Conservation (phyloP, 64 coral and sea anemone species). For the Anthopleura sola region DNA sequence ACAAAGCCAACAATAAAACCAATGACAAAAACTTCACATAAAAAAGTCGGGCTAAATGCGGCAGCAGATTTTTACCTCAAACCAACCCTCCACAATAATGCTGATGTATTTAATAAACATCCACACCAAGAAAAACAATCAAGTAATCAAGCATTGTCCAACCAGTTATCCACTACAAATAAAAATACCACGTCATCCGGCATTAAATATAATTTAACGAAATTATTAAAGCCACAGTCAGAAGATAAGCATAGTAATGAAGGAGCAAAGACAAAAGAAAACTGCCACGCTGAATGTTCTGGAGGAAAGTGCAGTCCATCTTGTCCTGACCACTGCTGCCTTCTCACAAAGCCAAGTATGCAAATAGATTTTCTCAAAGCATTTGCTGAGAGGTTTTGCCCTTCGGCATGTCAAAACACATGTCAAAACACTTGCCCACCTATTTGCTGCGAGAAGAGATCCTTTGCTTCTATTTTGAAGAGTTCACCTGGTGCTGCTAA, state of each 20-base stretch:
- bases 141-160: not conserved
- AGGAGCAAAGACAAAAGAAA: not conserved
- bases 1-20: constrained; percentile 15
- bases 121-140: not conserved
- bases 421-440: constrained; percentile 77
- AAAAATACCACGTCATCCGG: not conserved
- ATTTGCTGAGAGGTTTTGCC: constrained; percentile 69
- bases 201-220: not conserved
- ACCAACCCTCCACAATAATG: not conserved
- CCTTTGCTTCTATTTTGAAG: constrained; percentile 13
- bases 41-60: not conserved
- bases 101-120: constrained; percentile 2
- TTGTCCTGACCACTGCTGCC: constrained; percentile 68
- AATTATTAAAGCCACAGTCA: not conserved
- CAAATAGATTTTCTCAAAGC: constrained; percentile 51
- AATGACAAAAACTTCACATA: not conserved
- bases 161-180: not conserved
- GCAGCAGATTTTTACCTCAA: constrained; percentile 39
- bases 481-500: constrained; percentile 1
- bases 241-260: not conserved
- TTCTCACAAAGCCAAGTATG: constrained; percentile 1
- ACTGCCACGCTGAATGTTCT: constrained; percentile 43
- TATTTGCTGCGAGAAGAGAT: constrained; percentile 63
- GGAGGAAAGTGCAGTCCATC: constrained; percentile 29
- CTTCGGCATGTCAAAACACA: constrained; percentile 45